Conservation (phyloP, 2,113 vertebrate genomes). For the Tachysurus vachellii region DNA sequence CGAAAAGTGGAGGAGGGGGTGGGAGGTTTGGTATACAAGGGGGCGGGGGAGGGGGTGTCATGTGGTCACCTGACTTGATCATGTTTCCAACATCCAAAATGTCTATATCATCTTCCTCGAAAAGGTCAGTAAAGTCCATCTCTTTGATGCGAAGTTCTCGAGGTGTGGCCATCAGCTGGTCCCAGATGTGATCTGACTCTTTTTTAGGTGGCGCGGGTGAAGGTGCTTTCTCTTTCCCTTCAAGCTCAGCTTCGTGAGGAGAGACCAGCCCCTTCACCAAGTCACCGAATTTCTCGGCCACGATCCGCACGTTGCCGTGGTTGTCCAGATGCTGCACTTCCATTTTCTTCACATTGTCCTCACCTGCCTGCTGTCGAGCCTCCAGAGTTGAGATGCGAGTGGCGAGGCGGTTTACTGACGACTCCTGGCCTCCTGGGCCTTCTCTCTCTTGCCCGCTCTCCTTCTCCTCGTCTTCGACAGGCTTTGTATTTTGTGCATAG, state of each 20-base stretch:
- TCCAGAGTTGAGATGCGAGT: constrained; percentile 89
- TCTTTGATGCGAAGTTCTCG: constrained; percentile 94
- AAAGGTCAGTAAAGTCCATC: constrained; percentile 96
- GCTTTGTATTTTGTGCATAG: constrained; percentile 84
- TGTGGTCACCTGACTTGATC: constrained; percentile 76
- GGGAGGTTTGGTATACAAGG: constrained; percentile 76
- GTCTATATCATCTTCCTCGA: constrained; percentile 90
- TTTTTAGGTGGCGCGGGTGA: constrained; percentile 68
- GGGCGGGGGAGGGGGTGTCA: constrained; percentile 77
- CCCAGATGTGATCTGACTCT: constrained; percentile 97
- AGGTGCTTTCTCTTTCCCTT: constrained; percentile 69
- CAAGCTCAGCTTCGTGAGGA: constrained; percentile 72
- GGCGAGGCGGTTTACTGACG: constrained; percentile 77
- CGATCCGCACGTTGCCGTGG: constrained; percentile 85
- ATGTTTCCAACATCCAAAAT: constrained; percentile 82
- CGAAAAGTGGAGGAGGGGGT: constrained; percentile 79
- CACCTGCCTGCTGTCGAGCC: constrained; percentile 80
- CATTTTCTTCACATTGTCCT: constrained; percentile 82
- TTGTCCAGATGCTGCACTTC: constrained; percentile 87
- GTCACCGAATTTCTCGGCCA: constrained; percentile 88
- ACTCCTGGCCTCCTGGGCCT: constrained; percentile 64
- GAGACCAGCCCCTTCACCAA: constrained; percentile 76
- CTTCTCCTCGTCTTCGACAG: constrained; percentile 73
- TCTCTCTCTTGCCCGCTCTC: constrained; percentile 71
- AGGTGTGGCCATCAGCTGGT: constrained; percentile 92